Evolutionary conservation across 2,797 vertebrate species (phyloP).

Genomic region (Aldrovandia affinis): DNA sequence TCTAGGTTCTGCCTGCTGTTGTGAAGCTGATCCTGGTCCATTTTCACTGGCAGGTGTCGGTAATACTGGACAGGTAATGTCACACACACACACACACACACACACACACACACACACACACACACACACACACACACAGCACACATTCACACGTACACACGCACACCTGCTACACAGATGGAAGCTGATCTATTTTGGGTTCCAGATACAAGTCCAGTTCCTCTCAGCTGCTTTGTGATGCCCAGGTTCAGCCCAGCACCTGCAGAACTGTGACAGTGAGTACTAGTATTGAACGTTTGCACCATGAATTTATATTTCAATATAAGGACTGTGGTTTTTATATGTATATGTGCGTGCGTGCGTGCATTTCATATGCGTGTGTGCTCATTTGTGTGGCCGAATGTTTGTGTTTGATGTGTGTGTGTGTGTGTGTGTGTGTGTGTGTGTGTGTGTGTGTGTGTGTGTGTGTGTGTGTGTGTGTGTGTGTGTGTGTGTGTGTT

Average conservation of each 20-base stretch:
- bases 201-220: slow-evolving; percentile 92
- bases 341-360: slow-evolving; percentile 14
- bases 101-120: not conserved
- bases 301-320: not conserved
- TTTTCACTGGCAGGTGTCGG: slow-evolving; percentile 97
- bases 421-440: not conserved
- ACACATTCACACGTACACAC: no score
- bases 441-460: slow-evolving; percentile 41
- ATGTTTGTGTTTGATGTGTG: not conserved
- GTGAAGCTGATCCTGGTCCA: slow-evolving; percentile 98
- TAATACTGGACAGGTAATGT: slow-evolving; percentile 93
- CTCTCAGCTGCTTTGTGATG: slow-evolving; percentile 90
- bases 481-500: slow-evolving; percentile 21
- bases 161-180: not conserved
- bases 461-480: not conserved
- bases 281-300: slow-evolving; percentile 44
- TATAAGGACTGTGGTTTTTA: not conserved
- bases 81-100: not conserved
- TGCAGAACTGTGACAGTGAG: slow-evolving; percentile 93
- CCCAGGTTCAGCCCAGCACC: slow-evolving; percentile 88
- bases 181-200: not conserved
- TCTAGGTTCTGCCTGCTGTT: slow-evolving; percentile 91
- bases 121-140: not conserved
- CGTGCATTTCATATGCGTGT: not conserved
- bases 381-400: not conserved